Evolutionary conservation across 2,113 vertebrate genomes (phyloP).

Genomic region (Mastomys coucha): DNA sequence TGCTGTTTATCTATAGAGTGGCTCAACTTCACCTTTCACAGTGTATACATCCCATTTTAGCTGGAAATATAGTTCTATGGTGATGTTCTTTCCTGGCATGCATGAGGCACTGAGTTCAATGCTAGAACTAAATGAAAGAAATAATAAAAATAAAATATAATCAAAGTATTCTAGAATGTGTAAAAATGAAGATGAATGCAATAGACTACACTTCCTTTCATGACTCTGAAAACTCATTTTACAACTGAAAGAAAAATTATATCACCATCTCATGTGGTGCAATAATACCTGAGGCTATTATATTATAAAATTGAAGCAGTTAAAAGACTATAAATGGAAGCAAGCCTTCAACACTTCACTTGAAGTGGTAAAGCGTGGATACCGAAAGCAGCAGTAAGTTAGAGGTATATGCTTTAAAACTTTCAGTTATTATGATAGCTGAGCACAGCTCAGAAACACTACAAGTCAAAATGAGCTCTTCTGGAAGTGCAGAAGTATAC

Average conservation of each 20-base stretch:
- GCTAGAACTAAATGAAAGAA: background rate
- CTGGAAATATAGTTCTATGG: background rate
- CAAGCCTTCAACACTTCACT: background rate
- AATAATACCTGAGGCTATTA: background rate
- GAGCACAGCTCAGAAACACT: background rate
- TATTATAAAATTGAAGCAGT: background rate
- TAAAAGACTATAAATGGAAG: background rate
- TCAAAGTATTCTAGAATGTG: background rate
- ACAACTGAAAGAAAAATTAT: slow-evolving; percentile 24
- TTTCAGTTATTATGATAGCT: background rate
- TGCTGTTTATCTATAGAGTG: background rate
- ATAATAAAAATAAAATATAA: background rate
- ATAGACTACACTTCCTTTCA: background rate
- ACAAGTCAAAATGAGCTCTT: background rate
- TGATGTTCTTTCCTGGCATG: background rate
- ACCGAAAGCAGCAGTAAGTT: background rate
- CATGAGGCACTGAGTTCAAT: background rate
- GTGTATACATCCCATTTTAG: background rate
- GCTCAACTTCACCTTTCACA: background rate
- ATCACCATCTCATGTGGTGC: background rate
- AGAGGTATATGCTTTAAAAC: background rate
- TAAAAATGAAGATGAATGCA: slow-evolving; percentile 8
- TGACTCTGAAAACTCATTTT: slow-evolving; percentile 2
- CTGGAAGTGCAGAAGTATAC: background rate
- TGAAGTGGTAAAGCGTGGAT: slow-evolving; percentile 23